Evolutionary conservation across 2,797 vertebrate species (phyloP), one percentile per base, ranked within the genome.

Genomic region (Pampus argenteus): DNA sequence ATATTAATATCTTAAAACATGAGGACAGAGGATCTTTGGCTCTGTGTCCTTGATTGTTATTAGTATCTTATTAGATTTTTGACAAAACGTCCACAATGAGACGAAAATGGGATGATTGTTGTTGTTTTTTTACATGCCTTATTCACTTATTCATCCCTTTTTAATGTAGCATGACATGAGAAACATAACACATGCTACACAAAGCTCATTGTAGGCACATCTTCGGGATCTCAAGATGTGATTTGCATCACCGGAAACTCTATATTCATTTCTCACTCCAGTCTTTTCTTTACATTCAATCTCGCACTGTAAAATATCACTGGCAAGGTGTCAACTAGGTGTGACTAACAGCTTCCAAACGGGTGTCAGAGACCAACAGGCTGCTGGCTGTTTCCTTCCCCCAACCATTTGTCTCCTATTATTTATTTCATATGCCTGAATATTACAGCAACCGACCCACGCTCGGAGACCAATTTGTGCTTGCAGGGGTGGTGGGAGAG

Each of bases 401-500:
- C 58, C 49, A 36, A 59, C 82, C 88, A 66, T 89, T 92, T 83
- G 87, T 90, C 87, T 88, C 74, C 65, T 74, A 74, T 88, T 91
- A 91, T 92, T 88, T 85, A 85, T 90, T 90, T 91, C 81, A 76
- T 29, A 74, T 58, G 78, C 61, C 68, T 81, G 79, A 64, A 20
- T 74, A 83, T 86, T 79, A 75, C 74, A 78, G 89, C 60, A 28
- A 51, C 29, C 81, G 66, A 88, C 90, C 89, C 80, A 89, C 72
- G 84, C 87, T 87, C 54, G 2, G 84, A 91, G 89, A 87, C 85
- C 89, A 82, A 85, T 92, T 91, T 90, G 83, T 85, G 67, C 77
- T 60, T 40, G 50, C 81, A 78, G 72, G 57, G 64, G 55, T 51
- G 29, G 83, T 71, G 74, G 75, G 77, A 76, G 78, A 78, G 76